phyloP scores from a whole-genome alignment of 2,888 invertebrate genomes.

The Spodoptera picta region DNA sequence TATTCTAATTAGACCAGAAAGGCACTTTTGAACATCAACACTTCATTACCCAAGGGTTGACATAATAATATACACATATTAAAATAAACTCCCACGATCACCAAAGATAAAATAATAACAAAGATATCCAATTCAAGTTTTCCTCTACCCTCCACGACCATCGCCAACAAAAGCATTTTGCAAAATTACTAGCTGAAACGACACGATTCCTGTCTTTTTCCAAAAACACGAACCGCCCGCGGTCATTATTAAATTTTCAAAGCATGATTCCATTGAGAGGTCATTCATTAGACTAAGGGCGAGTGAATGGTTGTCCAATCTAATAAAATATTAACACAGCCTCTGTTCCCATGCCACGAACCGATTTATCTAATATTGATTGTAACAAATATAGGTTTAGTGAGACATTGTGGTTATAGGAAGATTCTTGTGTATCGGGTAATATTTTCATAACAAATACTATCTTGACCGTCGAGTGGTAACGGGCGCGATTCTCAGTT shows the following conservation, averaged over 20 bases:
- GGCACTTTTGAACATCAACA: too few relatives aligned
- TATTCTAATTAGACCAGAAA: too few relatives aligned
- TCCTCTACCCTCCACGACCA: too few relatives aligned
- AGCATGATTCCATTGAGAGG: constrained; percentile 62
- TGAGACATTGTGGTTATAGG: not conserved
- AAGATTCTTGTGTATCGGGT: too few relatives aligned
- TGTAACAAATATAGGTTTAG: constrained; percentile 8
- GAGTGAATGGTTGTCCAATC: constrained; percentile 49
- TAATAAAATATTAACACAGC: constrained; percentile 47
- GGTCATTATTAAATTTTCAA: constrained; percentile 62
- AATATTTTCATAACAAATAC: too few relatives aligned
- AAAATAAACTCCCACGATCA: too few relatives aligned
- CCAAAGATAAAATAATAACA: too few relatives aligned
- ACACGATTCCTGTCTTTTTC: constrained; percentile 4
- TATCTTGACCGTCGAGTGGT: too few relatives aligned
- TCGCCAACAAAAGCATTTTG: not conserved
- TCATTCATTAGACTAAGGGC: constrained; percentile 55
- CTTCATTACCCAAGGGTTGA: too few relatives aligned
- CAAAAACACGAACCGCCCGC: constrained; percentile 19
- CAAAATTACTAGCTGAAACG: not conserved
- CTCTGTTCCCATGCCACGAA: constrained; percentile 16
- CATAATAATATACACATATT: too few relatives aligned
- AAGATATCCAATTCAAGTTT: too few relatives aligned
- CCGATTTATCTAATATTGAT: constrained; percentile 22
- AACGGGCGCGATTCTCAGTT: too few relatives aligned